A percentile compares a stretch with the other conserved stretches of the same genome.
Conservation (phyloP, 2,888 invertebrate genomes). For the Dorcus hopei region DNA sequence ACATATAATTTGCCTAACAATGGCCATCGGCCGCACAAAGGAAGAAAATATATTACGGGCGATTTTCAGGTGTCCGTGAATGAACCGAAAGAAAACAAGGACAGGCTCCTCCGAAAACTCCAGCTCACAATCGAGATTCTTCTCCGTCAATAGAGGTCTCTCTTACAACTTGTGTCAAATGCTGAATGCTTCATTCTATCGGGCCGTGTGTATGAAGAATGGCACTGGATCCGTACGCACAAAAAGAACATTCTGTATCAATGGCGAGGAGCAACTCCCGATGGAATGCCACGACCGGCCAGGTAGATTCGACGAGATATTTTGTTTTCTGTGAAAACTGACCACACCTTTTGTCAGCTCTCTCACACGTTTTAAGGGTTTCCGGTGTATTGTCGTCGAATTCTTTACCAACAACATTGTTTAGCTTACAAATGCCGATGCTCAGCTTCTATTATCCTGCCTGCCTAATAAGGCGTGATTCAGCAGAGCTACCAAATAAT, state of each 20-base stretch:
- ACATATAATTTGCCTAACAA: neutral
- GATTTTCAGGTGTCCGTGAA: conserved; percentile 20
- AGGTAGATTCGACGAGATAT: conserved; percentile 34
- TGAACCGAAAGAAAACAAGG: conserved; percentile 18
- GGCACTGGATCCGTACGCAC: conserved; percentile 33
- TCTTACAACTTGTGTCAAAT: conserved; percentile 38
- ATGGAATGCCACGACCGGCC: conserved; percentile 44
- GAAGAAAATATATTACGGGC: neutral
- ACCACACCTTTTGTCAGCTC: conserved; percentile 49
- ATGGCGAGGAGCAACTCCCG: conserved; percentile 39
- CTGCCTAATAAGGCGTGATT: conserved; percentile 38
- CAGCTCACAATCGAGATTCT: conserved; percentile 31
- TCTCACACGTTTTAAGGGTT: conserved; percentile 50
- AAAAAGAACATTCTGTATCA: conserved; percentile 47
- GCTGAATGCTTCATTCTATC: conserved; percentile 37
- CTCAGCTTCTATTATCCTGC: conserved; percentile 35
- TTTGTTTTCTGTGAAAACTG: conserved; percentile 51
- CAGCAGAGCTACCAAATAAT: conserved; percentile 27
- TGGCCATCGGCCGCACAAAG: neutral
- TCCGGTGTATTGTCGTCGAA: conserved; percentile 48
- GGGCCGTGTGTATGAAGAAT: conserved; percentile 27
- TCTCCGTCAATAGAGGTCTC: conserved; percentile 28
- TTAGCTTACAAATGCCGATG: conserved; percentile 47
- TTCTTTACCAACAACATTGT: conserved; percentile 47
- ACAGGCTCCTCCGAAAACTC: conserved; percentile 14